These are phyloP conservation scores for Caenorhabditis sp. DNA, from an alignment of 2,888 invertebrate species.

Conservation along the genomic window DNA sequence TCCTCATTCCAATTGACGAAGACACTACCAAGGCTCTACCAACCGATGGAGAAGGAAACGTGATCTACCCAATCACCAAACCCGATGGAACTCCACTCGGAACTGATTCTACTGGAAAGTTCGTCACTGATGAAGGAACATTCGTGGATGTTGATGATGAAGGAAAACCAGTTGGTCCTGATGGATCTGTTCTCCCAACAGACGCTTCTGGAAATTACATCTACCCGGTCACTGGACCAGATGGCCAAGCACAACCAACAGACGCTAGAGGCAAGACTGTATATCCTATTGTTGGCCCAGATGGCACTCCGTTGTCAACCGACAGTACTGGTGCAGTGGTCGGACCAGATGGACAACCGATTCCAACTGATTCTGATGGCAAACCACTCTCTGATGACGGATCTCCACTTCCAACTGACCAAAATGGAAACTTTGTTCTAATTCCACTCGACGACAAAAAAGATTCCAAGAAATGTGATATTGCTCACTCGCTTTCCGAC, in stretches of 20 bases:
- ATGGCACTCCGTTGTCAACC: slow-evolving; percentile 49
- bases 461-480: slow-evolving; percentile 40
- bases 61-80: slow-evolving; percentile 60
- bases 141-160: slow-evolving; percentile 1
- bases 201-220: slow-evolving; percentile 34
- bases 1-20: slow-evolving; percentile 50
- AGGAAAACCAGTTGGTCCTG: slow-evolving; percentile 55
- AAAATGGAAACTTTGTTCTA: slow-evolving; percentile 52
- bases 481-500: slow-evolving; percentile 43
- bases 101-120: slow-evolving; percentile 3
- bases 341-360: slow-evolving; percentile 60
- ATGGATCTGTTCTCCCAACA: no score
- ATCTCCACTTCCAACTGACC: slow-evolving; percentile 42
- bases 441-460: slow-evolving; percentile 59
- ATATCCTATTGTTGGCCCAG: slow-evolving; percentile 36
- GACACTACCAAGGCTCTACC: neutral
- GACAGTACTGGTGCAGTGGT: slow-evolving; percentile 37
- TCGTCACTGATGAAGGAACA: neutral
- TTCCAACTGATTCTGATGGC: slow-evolving; percentile 62
- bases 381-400: slow-evolving; percentile 34
- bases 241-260: slow-evolving; percentile 32
- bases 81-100: slow-evolving; percentile 54
- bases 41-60: slow-evolving; percentile 50
- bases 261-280: slow-evolving; percentile 7
- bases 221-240: neutral